These are phyloP conservation scores for Urocitellus parryii DNA, from an alignment of 2,113 vertebrate species.

Conservation along the genomic window DNA sequence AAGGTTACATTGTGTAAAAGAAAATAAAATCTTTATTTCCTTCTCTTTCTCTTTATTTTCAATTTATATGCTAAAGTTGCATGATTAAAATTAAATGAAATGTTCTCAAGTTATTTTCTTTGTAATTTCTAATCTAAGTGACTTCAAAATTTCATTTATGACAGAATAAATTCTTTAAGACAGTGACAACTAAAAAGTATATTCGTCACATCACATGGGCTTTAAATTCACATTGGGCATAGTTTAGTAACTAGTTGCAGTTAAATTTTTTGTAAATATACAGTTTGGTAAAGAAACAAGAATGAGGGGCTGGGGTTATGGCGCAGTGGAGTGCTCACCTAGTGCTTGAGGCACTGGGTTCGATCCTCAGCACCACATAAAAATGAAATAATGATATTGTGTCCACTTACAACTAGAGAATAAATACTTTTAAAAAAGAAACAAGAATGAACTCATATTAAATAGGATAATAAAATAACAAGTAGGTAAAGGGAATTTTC, in stretches of 20 bases:
- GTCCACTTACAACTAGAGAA: no score
- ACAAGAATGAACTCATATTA: not conserved
- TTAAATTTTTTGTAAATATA: not conserved
- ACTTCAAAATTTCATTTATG: not conserved
- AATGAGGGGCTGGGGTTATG: not conserved
- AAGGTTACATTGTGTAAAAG: no score
- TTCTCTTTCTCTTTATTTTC: constrained; percentile 8
- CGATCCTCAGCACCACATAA: no score
- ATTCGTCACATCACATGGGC: not conserved
- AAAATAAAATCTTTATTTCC: not conserved
- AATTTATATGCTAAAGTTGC: not conserved
- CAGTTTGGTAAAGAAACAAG: not conserved
- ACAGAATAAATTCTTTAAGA: not conserved
- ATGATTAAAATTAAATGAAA: not conserved
- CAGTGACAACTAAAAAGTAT: not conserved
- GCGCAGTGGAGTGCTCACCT: no score
- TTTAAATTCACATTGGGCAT: not conserved
- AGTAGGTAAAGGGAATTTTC: not conserved
- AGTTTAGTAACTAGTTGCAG: not conserved
- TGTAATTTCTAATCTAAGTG: not conserved
- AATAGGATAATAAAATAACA: not conserved
- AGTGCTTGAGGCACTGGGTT: no score
- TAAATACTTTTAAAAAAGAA: not conserved
- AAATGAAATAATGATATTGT: no score
- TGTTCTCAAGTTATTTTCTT: not conserved